Percentiles rank a stretch among this genome's conserved stretches.
phyloP scores from a whole-genome alignment of 2,113 vertebrate genomes.

The Ailuropoda melanoleuca region DNA sequence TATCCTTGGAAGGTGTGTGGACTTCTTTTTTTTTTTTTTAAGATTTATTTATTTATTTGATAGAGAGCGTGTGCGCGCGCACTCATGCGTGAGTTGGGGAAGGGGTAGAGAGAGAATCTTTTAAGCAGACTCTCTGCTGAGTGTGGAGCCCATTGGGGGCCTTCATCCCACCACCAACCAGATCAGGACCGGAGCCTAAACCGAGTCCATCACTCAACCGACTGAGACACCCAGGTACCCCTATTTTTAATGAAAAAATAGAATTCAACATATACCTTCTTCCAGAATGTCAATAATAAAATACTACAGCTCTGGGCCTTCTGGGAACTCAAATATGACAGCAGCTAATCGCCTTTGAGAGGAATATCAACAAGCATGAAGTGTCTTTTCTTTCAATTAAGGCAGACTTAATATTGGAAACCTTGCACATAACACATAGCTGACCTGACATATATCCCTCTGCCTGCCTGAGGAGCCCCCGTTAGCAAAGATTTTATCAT shows the following conservation, averaged over 20 bases:
- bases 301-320: conserved; percentile 58
- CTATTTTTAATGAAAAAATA: conserved; percentile 74
- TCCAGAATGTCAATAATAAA: conserved; percentile 78
- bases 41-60: not conserved
- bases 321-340: conserved; percentile 71
- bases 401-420: conserved; percentile 44
- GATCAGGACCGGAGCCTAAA: not conserved
- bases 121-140: not conserved
- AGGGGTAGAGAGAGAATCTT: not conserved
- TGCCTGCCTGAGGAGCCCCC: not conserved
- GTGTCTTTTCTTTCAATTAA: conserved; percentile 55
- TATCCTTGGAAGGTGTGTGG: conserved; percentile 33
- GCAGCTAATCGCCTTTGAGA: conserved; percentile 76
- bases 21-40: not conserved
- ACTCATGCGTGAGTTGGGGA: not conserved
- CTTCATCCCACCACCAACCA: not conserved
- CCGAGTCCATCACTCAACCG: not conserved
- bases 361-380: conserved; percentile 54
- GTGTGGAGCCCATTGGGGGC: not conserved
- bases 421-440: not conserved
- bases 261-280: conserved; percentile 70
- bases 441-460: not conserved
- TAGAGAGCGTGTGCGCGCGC: not conserved
- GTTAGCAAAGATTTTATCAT: conserved; percentile 5
- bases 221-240: not conserved